Evolutionary conservation across 2,113 vertebrate species (phyloP).

Genomic region (Argyrosomus japonicus): DNA sequence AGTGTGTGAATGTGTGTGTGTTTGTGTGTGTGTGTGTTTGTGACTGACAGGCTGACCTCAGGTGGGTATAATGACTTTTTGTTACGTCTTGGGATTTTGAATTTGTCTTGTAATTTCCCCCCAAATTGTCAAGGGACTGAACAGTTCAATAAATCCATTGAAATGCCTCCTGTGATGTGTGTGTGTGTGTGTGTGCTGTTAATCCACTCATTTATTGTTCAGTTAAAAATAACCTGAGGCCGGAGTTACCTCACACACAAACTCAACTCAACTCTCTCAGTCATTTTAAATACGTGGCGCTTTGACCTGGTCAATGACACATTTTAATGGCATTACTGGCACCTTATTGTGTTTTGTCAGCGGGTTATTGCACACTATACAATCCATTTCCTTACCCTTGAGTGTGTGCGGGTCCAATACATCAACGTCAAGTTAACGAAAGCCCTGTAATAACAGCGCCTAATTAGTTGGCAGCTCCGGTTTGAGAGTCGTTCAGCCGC

Average conservation of each 20-base stretch:
- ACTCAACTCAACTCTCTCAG: not conserved
- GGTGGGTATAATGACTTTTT: conserved; percentile 74
- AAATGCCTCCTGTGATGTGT: conserved; percentile 63
- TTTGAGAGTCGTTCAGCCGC: not conserved
- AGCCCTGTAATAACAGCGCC: conserved; percentile 21
- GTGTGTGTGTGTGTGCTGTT: conserved; percentile 20
- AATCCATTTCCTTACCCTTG: not conserved
- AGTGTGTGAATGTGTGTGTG: not conserved
- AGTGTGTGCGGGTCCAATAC: conserved; percentile 1
- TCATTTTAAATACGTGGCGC: not conserved
- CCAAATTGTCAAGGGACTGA: conserved; percentile 79
- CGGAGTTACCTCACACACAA: too few species aligned
- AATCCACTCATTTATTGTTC: not conserved
- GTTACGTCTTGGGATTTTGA: conserved; percentile 63
- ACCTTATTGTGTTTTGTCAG: not conserved
- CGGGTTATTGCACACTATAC: not conserved
- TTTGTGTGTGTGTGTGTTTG: not conserved
- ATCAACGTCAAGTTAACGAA: conserved; percentile 43
- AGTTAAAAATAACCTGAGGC: not conserved
- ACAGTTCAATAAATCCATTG: conserved; percentile 83
- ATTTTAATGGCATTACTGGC: conserved; percentile 41
- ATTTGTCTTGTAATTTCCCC: conserved; percentile 72
- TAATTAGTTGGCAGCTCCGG: conserved; percentile 35
- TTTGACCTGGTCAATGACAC: conserved; percentile 14
- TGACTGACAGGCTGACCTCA: conserved; percentile 63